Evolutionary conservation across 2,113 vertebrate species (phyloP), one percentile per base, ranked within the genome.

Genomic region (Hemiprocne comata): DNA sequence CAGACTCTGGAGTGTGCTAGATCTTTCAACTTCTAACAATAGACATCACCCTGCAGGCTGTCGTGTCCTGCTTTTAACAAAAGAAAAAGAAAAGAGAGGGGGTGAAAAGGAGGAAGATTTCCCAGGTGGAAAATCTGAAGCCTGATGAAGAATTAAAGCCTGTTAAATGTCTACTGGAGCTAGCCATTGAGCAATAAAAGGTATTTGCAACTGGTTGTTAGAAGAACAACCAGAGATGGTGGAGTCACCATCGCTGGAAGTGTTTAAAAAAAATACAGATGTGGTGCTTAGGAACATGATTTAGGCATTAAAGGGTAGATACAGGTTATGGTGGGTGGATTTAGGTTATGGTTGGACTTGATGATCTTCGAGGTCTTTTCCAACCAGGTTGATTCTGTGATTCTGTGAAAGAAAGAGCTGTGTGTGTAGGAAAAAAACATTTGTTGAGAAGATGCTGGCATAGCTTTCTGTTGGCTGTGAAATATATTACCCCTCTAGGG

Each of bases 11-110:
- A 93, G 83, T 57, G 74, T 93, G 84, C 90, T 94, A 83, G 94
- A 92, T 95, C 95, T 97, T 97, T 97, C 95, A 95, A 85, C 76
- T 96, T 77, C 66, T 38, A 95, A 96, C 95, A 96, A 96, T 92
- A 96, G 95, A 53, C 89, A 70, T 96, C 95, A 95, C 87, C 89
- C 86, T 82, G 65, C 89, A 86, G 90, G 84, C 95, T 95, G 89
- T 95, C 88, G 87, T 91, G 87, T 92, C 67, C 87, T 17, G 60
- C 65, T 86, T 95, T 95, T 89, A 65, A 94, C 96, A 91, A 87
- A 83, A 67, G 62, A 14, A 51, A 67, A 95, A 89, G 76, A 76
- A 86, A 87, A 90, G 60, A 76, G 60, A 33, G 53, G 31, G 26
- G 7, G 54, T 87, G 48, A 87, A 94, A 95, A 89, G 33, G 46